Base-by-base conservation (phyloP, 2,797 vertebrate genomes). In the Mycteria americana region DNA sequence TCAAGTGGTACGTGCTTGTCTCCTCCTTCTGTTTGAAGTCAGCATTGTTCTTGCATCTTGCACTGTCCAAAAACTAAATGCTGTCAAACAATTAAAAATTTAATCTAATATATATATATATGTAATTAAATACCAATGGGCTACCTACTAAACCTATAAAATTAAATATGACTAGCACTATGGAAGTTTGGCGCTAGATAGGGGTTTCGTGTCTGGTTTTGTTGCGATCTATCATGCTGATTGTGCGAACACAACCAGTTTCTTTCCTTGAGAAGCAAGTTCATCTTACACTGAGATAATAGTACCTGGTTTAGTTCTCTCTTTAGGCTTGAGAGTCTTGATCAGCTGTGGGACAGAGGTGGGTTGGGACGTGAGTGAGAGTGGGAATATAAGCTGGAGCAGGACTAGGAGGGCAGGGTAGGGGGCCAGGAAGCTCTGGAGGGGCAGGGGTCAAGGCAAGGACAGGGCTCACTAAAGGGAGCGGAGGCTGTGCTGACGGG, bases 401-500 rank as follows among this genome's bases (percentile, higher is more conserved):
- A 51, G 35, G 33, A 41, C 15, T 13, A 59, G 43, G 56, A 53
- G 50, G 50, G 27, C 7, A 11, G 27, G 24, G 19, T 21, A 6
- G 13, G 13, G 22, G n/a, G 18, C 3, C 28, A 51, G 45, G 59
- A 62, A 54, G 30, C 33, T 57, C 9, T 2, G 0, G 16, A 68
- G 30, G 7, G 31, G 17, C 31, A 25, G 39, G 6, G 3, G 2
- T 88, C 25, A 60, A 56, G 37, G 13, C 41, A 39, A 88, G 39
- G 30, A 53, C 12, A 6, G 11, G 27, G 14, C 35, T 86, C 5
- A 14, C 11, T 48, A 31, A 46, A 64, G 28, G 62, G 8, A 69
- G 17, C 1, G 2, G 27, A 31, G 4, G 5, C n/a, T 63, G 1
- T 41, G 23, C 25, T 79, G 7, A 7, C 24, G 2, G 1, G 8